Base-by-base conservation (phyloP, 2,888 invertebrate genomes). In the Villa cingulata region DNA sequence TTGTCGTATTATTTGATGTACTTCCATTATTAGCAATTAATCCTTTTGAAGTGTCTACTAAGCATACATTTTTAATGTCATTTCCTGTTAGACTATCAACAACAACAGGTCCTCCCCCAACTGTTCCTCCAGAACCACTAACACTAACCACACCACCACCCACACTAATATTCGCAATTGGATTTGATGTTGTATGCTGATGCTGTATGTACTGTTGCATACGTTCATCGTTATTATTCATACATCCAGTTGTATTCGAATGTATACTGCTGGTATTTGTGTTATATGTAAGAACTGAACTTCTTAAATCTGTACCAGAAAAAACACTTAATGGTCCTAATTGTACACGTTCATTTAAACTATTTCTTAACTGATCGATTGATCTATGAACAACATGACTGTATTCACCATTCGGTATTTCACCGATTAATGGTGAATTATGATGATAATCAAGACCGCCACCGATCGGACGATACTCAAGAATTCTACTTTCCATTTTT, bases 381-480 rank as follows among this genome's bases (percentile, higher is more conserved):
- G 79, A 79, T 57, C 78, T 73, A 61, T 78, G 78, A 59, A 78
- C 77, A 53, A 77, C 77, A 47, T 78, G 76, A 55, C 77, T 74
- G 62, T 78, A 78, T 55, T 79, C 79, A 2, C 70, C 70, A 56
- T 78, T 65, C 36, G 79, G 80, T 61, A 80, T 80, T 66, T 80
- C 80, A 1, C 79, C 80, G 72, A 80, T 79, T 15, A 79, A 61
- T 10, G 79, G 80, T 15, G 79, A 79, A 51, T 67, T 70, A 60
- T 79, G 78, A 62, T 79, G 80, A 63, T 79, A 79, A 59, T 79
- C 78, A 51, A 79, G 69, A 36, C 78, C 78, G 48, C 77, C 78
- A 45, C 59, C 78, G 53, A 68, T 76, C 51, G 74, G 74, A 50
- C 75, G 71, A 57, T 75, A 75, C 59, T 75, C 75, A 63, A 75